Conservation (phyloP, 2,113 vertebrate genomes). For the Eudorcas thomsonii region DNA sequence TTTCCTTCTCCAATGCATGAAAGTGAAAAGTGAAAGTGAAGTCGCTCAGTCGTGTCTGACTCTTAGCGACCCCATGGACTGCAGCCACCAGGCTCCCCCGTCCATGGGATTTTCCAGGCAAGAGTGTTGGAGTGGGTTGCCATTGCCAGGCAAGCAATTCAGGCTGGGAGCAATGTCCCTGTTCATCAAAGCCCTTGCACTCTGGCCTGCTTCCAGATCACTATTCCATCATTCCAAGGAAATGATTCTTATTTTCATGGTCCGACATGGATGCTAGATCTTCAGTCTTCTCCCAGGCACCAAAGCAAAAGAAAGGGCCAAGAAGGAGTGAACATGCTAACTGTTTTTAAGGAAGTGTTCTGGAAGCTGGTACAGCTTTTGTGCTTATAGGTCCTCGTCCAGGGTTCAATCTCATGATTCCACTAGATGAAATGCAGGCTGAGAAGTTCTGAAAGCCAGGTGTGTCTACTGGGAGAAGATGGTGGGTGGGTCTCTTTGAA, state of each 20-base stretch:
- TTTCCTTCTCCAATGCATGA: too few relatives aligned
- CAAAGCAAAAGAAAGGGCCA: neutral
- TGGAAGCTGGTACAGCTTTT: neutral
- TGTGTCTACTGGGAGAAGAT: neutral
- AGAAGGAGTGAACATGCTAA: neutral
- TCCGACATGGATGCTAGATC: neutral
- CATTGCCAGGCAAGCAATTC: neutral
- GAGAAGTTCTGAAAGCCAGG: neutral
- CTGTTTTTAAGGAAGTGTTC: neutral
- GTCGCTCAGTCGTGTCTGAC: too few relatives aligned
- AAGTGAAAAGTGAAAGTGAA: too few relatives aligned
- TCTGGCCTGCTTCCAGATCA: neutral
- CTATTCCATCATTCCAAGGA: neutral
- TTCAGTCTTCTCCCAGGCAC: neutral
- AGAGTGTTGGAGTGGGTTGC: too few relatives aligned
- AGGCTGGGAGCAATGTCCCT: neutral
- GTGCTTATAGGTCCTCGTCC: neutral
- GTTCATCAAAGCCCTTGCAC: neutral
- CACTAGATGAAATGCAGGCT: neutral
- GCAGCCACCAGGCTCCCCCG: too few relatives aligned
- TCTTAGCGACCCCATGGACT: too few relatives aligned
- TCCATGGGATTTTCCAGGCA: too few relatives aligned
- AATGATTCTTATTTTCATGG: neutral
- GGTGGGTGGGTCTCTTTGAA: neutral
- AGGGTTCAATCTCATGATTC: neutral